phyloP scores from a whole-genome alignment of 2,113 vertebrate genomes.

The Ageneiosus marmoratus region DNA sequence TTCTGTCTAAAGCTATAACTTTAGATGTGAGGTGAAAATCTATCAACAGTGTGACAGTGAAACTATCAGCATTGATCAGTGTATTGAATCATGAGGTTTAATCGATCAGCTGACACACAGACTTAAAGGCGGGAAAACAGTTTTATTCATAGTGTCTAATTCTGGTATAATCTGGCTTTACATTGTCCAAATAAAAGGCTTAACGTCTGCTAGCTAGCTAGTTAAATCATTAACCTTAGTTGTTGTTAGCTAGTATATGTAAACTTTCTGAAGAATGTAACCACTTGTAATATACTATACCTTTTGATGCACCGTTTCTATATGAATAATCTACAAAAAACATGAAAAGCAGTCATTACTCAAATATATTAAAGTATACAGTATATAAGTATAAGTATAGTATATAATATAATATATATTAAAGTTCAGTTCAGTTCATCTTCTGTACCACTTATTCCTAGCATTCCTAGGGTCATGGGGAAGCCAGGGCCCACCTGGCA shows the following conservation, averaged over 20 bases:
- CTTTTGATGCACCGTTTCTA: slow-evolving; percentile 59
- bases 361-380: no score
- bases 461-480: no score
- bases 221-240: background rate
- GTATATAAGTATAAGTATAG: no score
- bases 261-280: background rate
- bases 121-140: background rate
- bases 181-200: background rate
- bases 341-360: background rate
- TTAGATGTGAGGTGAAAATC: background rate
- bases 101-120: background rate
- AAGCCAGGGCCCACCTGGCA: no score
- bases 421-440: no score
- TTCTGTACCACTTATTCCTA: no score
- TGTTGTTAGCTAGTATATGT: background rate
- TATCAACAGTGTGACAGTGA: background rate
- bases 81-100: background rate
- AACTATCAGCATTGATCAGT: background rate
- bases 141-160: background rate
- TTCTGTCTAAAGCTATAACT: background rate
- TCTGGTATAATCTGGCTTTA: background rate
- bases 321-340: slow-evolving; percentile 63
- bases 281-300: slow-evolving; percentile 11
- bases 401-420: no score
- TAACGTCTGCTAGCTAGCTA: no score